Conservation (phyloP, 2,113 vertebrate species). For the Oreotrochilus melanogaster region DNA sequence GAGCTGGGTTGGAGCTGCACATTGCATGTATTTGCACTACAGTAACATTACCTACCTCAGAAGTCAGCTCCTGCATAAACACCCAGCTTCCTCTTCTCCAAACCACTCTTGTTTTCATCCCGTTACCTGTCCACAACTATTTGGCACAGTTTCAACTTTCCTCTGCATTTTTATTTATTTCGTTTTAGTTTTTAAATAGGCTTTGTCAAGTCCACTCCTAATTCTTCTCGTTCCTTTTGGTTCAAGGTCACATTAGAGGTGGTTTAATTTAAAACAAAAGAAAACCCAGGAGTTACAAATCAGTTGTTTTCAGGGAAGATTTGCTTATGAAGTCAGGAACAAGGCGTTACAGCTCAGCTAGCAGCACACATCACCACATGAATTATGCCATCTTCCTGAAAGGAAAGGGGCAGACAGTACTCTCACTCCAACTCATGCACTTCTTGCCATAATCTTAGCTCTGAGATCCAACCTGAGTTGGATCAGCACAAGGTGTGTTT, state of each 20-base stretch:
- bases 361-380: accelerated
- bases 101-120: not conserved
- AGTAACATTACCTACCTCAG: accelerated
- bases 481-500: accelerated
- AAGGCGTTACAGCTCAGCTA: not conserved
- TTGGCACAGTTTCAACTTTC: not conserved
- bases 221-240: not conserved
- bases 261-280: not conserved
- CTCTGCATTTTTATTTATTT: accelerated
- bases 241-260: not conserved
- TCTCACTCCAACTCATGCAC: not conserved
- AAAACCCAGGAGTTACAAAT: not conserved
- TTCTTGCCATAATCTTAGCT: not conserved
- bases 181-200: not conserved
- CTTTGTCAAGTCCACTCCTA: not conserved
- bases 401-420: not conserved
- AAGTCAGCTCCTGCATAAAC: not conserved
- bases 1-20: not conserved
- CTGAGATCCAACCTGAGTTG: not conserved
- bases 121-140: not conserved
- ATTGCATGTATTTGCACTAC: not conserved
- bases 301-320: not conserved
- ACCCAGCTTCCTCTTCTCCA: not conserved
- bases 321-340: not conserved
- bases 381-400: not conserved